Evolutionary conservation across 2,888 invertebrate species (phyloP).

Genomic region (Eupelmus urozonus): DNA sequence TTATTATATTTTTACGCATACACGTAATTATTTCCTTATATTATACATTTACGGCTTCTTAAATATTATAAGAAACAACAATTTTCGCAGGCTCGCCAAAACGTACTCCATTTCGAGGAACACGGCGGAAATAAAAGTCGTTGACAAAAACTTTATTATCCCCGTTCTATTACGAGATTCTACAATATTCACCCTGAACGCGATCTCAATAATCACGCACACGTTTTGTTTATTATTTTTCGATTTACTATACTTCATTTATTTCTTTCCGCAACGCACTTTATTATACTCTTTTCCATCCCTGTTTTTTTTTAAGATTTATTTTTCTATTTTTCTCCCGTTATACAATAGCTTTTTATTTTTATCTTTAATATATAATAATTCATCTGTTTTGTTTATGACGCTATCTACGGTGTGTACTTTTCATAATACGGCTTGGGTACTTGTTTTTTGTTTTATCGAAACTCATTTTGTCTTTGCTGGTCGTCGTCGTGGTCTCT

Average conservation of each 20-base stretch:
- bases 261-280: not conserved
- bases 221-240: not conserved
- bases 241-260: not conserved
- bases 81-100: slow-evolving; percentile 61
- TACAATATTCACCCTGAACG: not conserved
- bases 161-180: slow-evolving; percentile 15
- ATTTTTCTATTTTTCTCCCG: slow-evolving; percentile 18
- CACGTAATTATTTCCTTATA: not conserved
- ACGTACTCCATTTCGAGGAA: slow-evolving; percentile 34
- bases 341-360: slow-evolving; percentile 9
- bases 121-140: slow-evolving; percentile 17
- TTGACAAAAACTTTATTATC: slow-evolving; percentile 6
- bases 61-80: slow-evolving; percentile 57
- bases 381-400: not conserved
- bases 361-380: slow-evolving; percentile 29
- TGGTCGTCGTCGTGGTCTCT: slow-evolving; percentile 8
- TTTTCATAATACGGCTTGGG: not conserved
- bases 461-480: slow-evolving; percentile 24
- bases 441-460: slow-evolving; percentile 1
- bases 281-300: not conserved
- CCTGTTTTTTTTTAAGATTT: slow-evolving; percentile 40
- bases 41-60: slow-evolving; percentile 39
- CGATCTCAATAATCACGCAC: slow-evolving; percentile 14
- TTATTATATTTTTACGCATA: not conserved
- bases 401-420: not conserved